Evolutionary conservation across 2,113 vertebrate genomes (phyloP).

Genomic region (Etheostoma cragini): DNA sequence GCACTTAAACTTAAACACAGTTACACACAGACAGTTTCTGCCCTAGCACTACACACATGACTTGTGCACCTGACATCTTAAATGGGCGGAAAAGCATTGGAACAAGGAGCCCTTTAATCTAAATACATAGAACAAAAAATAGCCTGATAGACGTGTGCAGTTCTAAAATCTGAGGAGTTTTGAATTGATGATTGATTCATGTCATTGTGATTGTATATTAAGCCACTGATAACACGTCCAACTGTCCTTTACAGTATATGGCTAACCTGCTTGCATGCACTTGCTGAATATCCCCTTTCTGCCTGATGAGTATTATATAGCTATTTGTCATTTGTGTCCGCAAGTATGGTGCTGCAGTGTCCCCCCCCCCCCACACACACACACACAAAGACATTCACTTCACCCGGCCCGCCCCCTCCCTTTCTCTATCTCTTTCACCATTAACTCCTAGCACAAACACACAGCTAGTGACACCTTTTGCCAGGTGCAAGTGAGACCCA

Average conservation of each 20-base stretch:
- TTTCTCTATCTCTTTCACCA: not conserved
- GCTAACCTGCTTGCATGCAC: not conserved
- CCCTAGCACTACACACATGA: not conserved
- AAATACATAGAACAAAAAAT: not conserved
- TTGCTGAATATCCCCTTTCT: not conserved
- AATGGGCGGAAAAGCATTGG: not conserved
- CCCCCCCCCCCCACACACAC: too few species aligned
- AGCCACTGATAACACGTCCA: not conserved
- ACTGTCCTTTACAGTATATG: not conserved
- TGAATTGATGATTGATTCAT: not conserved
- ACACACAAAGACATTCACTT: not conserved
- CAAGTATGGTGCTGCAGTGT: not conserved
- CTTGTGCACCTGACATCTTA: not conserved
- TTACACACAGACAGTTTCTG: not conserved
- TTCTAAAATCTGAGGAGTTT: not conserved
- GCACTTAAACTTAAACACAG: not conserved
- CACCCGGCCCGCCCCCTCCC: not conserved
- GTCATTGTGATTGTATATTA: too few species aligned
- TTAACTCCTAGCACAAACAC: slow-evolving; percentile 21
- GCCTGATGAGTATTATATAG: not conserved
- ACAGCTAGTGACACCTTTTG: slow-evolving; percentile 6
- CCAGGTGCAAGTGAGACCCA: slow-evolving; percentile 4
- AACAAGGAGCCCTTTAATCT: not conserved
- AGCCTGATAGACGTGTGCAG: not conserved
- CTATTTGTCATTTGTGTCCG: not conserved